Evolutionary conservation across 2,888 invertebrate species (phyloP).

Genomic region (Ellobium chinense): DNA sequence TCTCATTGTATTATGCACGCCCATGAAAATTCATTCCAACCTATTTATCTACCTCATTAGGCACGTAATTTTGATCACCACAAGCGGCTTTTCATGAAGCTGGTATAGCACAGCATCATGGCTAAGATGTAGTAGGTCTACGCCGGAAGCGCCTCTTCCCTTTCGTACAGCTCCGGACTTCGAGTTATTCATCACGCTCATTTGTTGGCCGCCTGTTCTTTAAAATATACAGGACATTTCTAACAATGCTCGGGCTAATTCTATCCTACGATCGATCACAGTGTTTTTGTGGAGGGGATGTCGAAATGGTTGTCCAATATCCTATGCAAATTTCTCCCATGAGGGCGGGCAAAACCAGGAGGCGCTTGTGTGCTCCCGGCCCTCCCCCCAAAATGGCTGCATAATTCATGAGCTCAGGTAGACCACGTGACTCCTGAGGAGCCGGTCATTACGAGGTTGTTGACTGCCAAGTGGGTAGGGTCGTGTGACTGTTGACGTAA

Average conservation of each 20-base stretch:
- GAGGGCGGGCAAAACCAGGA: background rate
- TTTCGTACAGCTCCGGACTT: too few relatives aligned
- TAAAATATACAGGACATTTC: background rate
- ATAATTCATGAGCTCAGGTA: background rate
- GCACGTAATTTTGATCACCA: too few relatives aligned
- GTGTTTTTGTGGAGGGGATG: background rate
- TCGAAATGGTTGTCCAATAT: background rate
- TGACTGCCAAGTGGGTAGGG: too few relatives aligned
- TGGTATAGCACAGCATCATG: too few relatives aligned
- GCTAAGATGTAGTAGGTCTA: too few relatives aligned
- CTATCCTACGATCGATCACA: background rate
- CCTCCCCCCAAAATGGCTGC: background rate
- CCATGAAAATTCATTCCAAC: too few relatives aligned
- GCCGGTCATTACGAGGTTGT: too few relatives aligned
- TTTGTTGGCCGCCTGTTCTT: background rate
- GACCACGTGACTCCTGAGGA: background rate
- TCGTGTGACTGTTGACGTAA: too few relatives aligned
- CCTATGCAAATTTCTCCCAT: slow-evolving; percentile 5
- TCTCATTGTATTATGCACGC: too few relatives aligned
- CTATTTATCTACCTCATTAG: too few relatives aligned
- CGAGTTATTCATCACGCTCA: background rate
- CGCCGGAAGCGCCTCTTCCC: too few relatives aligned
- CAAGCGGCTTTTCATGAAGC: too few relatives aligned
- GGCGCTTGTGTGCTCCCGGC: background rate
- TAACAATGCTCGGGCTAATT: background rate